Conservation (phyloP, 2,888 invertebrate genomes). For the Scaptomyza tumidula region DNA sequence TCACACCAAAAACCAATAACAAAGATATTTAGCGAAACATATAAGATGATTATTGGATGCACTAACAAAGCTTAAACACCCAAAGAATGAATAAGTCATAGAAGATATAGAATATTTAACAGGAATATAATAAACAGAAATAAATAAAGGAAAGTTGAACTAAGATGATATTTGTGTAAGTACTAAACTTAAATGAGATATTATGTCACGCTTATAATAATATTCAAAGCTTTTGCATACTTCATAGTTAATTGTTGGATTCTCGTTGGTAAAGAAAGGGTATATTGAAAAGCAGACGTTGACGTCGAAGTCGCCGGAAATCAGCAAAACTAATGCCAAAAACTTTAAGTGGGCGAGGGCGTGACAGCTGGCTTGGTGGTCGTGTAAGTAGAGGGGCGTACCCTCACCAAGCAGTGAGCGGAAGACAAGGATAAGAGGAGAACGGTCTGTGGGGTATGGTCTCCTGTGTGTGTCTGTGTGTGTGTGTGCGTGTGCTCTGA, state of each 20-base stretch:
- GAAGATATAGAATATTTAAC: no score
- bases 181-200: no score
- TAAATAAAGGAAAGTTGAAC: no score
- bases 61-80: not conserved
- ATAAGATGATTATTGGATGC: not conserved
- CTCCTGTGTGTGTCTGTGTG: constrained; percentile 37
- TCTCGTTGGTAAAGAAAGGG: constrained; percentile 9
- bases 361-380: constrained; percentile 62
- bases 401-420: not conserved
- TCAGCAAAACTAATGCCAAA: constrained; percentile 72
- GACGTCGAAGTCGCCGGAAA: constrained; percentile 59
- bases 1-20: constrained; percentile 28
- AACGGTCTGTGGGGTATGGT: constrained; percentile 8
- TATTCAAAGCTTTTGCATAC: not conserved
- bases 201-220: no score
- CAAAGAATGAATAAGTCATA: no score
- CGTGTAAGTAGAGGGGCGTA: constrained; percentile 53
- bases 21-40: not conserved
- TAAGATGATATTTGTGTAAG: no score
- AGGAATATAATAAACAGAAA: no score
- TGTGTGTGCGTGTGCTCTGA: constrained; percentile 37
- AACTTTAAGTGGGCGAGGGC: constrained; percentile 47
- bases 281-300: constrained; percentile 38
- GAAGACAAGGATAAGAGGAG: no score
- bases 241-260: not conserved